Percentiles rank a stretch among this genome's conserved stretches.
phyloP scores from a whole-genome alignment of 2,888 invertebrate species.

The Scaeva pyrastri region DNA sequence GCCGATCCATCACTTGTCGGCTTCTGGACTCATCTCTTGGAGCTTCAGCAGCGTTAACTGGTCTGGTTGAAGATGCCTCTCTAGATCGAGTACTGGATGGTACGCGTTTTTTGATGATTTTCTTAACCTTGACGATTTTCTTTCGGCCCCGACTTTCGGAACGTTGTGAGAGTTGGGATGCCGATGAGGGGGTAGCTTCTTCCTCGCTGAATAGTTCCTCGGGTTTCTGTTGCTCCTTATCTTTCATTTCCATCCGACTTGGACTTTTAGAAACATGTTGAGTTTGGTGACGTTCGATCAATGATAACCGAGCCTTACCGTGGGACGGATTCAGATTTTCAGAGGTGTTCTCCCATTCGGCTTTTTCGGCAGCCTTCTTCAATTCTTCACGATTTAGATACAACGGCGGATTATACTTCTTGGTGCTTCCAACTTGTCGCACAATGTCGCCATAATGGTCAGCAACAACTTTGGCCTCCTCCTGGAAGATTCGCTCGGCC shows the following conservation, averaged over 20 bases:
- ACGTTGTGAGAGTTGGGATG: slow-evolving; percentile 76
- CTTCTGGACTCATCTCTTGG: slow-evolving; percentile 50
- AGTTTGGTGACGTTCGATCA: slow-evolving; percentile 81
- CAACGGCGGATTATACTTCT: slow-evolving; percentile 84
- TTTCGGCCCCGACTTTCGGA: slow-evolving; percentile 82
- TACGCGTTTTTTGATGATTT: slow-evolving; percentile 81
- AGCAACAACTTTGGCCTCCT: slow-evolving; percentile 89
- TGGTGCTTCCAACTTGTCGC: slow-evolving; percentile 87
- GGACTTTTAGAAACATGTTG: slow-evolving; percentile 80
- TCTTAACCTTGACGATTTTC: slow-evolving; percentile 81
- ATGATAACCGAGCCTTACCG: slow-evolving; percentile 81
- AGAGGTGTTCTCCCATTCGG: slow-evolving; percentile 80
- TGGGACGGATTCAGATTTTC: slow-evolving; percentile 68
- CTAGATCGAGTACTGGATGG: slow-evolving; percentile 82
- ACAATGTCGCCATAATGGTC: slow-evolving; percentile 93
- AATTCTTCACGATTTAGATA: slow-evolving; percentile 88
- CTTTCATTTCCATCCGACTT: slow-evolving; percentile 77
- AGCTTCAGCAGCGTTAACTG: slow-evolving; percentile 67
- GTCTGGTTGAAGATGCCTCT: slow-evolving; percentile 80
- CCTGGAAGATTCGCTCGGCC: slow-evolving; percentile 82
- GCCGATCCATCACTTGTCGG: background rate
- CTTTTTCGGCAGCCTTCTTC: slow-evolving; percentile 86
- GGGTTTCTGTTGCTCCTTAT: slow-evolving; percentile 48
- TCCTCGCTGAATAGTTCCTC: slow-evolving; percentile 78
- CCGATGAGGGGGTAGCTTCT: slow-evolving; percentile 63